Base-by-base conservation (phyloP, 2,113 vertebrate genomes). In the Rallus limicola region DNA sequence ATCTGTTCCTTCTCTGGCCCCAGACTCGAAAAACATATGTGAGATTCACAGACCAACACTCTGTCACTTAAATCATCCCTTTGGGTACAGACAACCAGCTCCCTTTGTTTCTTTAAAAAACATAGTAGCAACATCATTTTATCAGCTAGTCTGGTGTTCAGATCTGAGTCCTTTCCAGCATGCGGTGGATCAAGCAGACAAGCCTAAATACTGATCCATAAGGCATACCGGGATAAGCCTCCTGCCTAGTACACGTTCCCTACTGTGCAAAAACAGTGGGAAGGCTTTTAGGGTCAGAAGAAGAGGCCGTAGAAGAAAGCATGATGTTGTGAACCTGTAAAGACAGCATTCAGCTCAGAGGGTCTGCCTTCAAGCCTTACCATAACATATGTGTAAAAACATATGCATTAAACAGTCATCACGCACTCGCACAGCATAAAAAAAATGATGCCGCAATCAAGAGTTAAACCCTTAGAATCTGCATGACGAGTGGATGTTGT, bases 91-190 rank as follows among this genome's bases (percentile, higher is more conserved):
- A 91, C 2, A 2, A 93, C 74, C 82, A 91, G 23, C 28, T 95
- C 78, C 56, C 28, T 94, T 95, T 82, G 81, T 89, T 94, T 92
- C 77, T 91, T 86, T 75, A 89, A 92, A 79, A 94, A 81, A 52
- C 52, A 44, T 13, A 88, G 82, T 55, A 86, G 64, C 46, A 96
- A 75, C 58, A 56, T 31, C 34, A 58, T 91, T 88, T 91, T 82
- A 80, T 86, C 93, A 94, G 56, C 55, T 83, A 89, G 69, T 81
- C 77, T 91, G 87, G 42, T 89, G 81, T 84, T 95, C 65, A 79
- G 69, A 63, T 75, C 69, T 19, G 46, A 90, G 34, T 79, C 53
- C 64, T 76, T 91, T 91, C 82, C 84, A 91, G 82, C 67, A 53
- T 29, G 56, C 82, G 42, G 48, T 1, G 0, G 65, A 87, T 52